These are phyloP conservation scores for Vireo griseus DNA, from an alignment of 2,797 vertebrate genomes.

Conservation along the genomic window DNA sequence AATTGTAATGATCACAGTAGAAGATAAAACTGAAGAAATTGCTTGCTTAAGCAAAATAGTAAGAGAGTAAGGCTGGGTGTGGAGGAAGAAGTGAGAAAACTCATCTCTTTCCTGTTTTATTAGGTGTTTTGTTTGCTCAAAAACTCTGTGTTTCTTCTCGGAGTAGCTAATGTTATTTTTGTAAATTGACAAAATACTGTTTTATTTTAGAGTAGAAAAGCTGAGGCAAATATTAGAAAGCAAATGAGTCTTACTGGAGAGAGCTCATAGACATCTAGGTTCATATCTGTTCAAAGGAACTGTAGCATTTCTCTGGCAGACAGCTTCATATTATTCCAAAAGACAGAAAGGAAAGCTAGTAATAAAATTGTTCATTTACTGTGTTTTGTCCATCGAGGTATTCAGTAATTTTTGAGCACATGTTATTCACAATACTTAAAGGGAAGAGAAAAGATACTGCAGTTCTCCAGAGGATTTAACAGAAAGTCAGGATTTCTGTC, in stretches of 20 bases:
- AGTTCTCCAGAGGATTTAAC: background rate
- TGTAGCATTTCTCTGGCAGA: background rate
- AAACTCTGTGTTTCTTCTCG: background rate
- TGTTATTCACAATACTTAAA: background rate
- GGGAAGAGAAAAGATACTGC: background rate
- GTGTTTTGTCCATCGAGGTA: background rate
- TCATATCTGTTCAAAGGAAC: background rate
- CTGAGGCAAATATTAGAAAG: background rate
- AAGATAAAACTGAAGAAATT: background rate
- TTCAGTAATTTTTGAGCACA: background rate
- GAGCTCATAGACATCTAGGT: background rate
- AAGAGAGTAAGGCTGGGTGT: background rate
- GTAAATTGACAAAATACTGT: background rate
- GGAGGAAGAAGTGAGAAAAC: background rate
- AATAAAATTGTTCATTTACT: background rate
- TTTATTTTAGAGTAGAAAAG: background rate
- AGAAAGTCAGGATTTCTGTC: background rate
- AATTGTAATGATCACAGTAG: background rate
- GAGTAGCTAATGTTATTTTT: background rate
- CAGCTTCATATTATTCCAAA: background rate
- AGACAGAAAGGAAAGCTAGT: background rate
- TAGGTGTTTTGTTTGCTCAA: background rate
- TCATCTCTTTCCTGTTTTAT: background rate
- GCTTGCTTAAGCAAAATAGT: background rate
- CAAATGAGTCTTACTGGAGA: background rate